A percentile compares a stretch with the other conserved stretches of the same genome.
phyloP scores from a whole-genome alignment of 2,888 invertebrate genomes.

The Pachycephus smyrnensis region DNA sequence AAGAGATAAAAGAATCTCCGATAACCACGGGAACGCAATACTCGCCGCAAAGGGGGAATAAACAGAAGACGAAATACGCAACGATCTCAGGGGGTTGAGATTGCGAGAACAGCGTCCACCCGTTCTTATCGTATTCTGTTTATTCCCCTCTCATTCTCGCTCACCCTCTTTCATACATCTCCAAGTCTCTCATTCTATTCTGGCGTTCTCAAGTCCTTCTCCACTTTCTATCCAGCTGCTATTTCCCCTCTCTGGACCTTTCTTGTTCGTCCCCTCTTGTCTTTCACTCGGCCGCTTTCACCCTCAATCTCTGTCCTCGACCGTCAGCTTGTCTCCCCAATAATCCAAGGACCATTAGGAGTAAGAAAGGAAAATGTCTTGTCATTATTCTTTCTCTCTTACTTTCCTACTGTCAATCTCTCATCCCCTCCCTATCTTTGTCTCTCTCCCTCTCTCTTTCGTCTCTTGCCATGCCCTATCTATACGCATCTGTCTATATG shows the following conservation, averaged over 20 bases:
- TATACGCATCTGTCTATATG: not conserved
- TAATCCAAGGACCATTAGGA: not conserved
- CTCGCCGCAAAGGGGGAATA: not conserved
- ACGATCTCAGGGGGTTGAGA: not conserved
- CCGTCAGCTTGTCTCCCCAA: not conserved
- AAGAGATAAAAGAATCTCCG: not conserved
- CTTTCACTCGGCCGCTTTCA: not conserved
- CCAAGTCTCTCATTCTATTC: not conserved
- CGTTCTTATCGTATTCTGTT: not conserved
- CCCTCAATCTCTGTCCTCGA: not conserved
- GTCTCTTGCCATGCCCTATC: constrained; percentile 9
- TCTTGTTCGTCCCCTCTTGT: not conserved
- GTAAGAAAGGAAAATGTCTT: not conserved
- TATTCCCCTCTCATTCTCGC: not conserved
- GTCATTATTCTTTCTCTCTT: not conserved
- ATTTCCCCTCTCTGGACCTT: no score
- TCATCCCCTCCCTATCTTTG: constrained; percentile 19
- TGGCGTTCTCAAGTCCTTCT: not conserved
- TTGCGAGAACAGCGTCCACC: not conserved
- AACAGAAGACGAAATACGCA: not conserved
- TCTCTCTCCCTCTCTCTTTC: constrained; percentile 15
- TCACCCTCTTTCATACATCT: not conserved
- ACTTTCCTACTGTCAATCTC: constrained; percentile 26
- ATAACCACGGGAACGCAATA: not conserved
- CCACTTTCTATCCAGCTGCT: not conserved